These are phyloP conservation scores for Eumacrocentrus americanus DNA, from an alignment of 2,888 invertebrate species.

Conservation along the genomic window DNA sequence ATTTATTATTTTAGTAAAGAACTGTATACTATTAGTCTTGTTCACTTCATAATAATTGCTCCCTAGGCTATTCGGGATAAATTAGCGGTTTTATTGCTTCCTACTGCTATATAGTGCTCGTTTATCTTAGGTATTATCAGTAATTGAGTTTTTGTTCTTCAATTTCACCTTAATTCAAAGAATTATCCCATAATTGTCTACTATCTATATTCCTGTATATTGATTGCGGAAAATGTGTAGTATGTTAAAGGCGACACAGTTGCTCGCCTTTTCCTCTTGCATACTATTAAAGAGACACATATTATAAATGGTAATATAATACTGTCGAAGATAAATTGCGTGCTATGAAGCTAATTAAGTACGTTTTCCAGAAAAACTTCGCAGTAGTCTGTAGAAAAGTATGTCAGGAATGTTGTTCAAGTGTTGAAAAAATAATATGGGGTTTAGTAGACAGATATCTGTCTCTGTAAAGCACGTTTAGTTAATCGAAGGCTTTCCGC, in stretches of 20 bases:
- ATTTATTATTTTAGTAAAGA: not conserved
- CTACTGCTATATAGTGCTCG: constrained; percentile 29
- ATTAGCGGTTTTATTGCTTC: constrained; percentile 30
- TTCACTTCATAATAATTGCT: not conserved
- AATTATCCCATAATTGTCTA: not conserved
- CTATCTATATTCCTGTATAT: not conserved
- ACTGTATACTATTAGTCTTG: not conserved
- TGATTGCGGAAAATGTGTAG: not conserved
- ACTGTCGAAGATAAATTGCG: not conserved
- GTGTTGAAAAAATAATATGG: constrained; percentile 34
- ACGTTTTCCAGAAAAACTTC: not conserved
- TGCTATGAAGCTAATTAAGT: no score
- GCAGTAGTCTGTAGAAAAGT: constrained; percentile 9
- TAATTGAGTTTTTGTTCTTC: constrained; percentile 36
- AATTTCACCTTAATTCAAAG: constrained; percentile 33
- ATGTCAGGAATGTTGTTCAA: constrained; percentile 28
- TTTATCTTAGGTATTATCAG: constrained; percentile 26
- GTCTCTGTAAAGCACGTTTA: constrained; percentile 23
- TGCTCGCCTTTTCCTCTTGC: not conserved
- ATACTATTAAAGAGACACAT: not conserved
- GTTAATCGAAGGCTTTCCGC: constrained; percentile 40
- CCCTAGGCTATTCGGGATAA: not conserved
- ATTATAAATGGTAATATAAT: not conserved
- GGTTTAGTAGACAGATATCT: constrained; percentile 29
- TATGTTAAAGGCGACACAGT: not conserved